Conservation (phyloP, 2,888 invertebrate species). For the Apodemia hepburni region DNA sequence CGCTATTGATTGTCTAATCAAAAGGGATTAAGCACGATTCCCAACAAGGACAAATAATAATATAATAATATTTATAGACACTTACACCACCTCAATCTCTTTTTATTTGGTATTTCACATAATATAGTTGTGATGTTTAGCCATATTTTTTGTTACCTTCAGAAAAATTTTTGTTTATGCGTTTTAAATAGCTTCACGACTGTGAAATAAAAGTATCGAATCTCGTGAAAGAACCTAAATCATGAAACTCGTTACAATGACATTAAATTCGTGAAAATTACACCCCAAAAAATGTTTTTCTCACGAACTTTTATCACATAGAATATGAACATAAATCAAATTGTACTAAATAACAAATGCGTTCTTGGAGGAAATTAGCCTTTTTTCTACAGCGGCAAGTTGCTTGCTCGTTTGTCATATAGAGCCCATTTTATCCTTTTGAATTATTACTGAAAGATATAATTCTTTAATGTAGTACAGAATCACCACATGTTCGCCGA, state of each 20-base stretch:
- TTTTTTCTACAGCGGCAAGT: constrained; percentile 21
- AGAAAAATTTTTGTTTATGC: too few relatives aligned
- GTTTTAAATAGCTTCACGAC: too few relatives aligned
- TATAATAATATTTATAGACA: too few relatives aligned
- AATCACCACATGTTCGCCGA: background rate
- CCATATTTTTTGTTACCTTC: too few relatives aligned
- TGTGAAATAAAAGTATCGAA: background rate
- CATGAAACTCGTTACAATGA: constrained; percentile 2
- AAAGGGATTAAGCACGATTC: too few relatives aligned
- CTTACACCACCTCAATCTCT: too few relatives aligned
- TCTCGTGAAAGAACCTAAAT: background rate
- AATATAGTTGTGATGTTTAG: too few relatives aligned
- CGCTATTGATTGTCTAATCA: too few relatives aligned
- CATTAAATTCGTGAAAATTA: constrained; percentile 11
- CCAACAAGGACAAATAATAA: too few relatives aligned
- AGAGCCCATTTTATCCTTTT: constrained; percentile 15
- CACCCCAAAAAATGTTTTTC: constrained; percentile 18
- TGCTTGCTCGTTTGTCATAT: constrained; percentile 21
- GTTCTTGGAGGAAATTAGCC: constrained; percentile 30
- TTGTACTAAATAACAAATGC: constrained; percentile 28
- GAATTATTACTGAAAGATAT: background rate
- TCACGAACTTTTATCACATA: constrained; percentile 23
- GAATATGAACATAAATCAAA: constrained; percentile 30
- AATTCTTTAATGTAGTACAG: background rate
- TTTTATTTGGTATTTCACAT: too few relatives aligned